These are phyloP conservation scores for Streptopelia turtur DNA, from an alignment of 2,797 vertebrate species.

Conservation along the genomic window DNA sequence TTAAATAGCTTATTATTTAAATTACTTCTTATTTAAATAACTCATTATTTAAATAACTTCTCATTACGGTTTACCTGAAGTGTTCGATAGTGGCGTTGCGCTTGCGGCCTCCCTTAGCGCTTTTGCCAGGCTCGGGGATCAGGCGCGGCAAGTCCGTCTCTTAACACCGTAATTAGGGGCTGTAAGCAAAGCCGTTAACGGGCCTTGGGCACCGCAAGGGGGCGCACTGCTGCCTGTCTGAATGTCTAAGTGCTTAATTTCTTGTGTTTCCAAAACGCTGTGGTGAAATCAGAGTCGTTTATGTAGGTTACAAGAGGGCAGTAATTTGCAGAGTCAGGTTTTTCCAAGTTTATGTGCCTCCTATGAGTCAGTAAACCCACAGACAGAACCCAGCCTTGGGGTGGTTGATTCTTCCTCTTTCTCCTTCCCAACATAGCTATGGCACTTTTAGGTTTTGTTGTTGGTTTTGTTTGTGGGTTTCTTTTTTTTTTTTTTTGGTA, in stretches of 20 bases:
- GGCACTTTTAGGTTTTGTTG: no score
- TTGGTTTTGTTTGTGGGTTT: no score
- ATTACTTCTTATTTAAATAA: accelerated
- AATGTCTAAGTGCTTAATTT: no score
- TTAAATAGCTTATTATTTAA: neutral
- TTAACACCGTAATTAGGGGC: accelerated
- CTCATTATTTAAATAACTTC: accelerated
- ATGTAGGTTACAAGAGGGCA: no score
- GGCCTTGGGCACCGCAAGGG: neutral
- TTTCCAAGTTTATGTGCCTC: no score
- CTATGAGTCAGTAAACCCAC: accelerated
- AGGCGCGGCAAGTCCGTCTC: accelerated
- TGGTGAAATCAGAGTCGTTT: neutral
- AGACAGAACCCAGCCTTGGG: neutral
- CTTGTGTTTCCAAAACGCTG: neutral
- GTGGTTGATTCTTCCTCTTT: neutral
- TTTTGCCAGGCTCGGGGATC: no score
- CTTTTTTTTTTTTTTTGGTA: neutral
- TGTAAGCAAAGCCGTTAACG: accelerated
- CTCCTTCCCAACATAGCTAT: accelerated
- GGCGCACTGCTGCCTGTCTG: accelerated
- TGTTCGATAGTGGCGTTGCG: accelerated
- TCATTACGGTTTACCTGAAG: accelerated
- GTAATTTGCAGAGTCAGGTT: accelerated
- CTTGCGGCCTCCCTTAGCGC: accelerated